These are phyloP conservation scores for Acanthopagrus latus DNA, from an alignment of 2,797 vertebrate species.

Conservation along the genomic window DNA sequence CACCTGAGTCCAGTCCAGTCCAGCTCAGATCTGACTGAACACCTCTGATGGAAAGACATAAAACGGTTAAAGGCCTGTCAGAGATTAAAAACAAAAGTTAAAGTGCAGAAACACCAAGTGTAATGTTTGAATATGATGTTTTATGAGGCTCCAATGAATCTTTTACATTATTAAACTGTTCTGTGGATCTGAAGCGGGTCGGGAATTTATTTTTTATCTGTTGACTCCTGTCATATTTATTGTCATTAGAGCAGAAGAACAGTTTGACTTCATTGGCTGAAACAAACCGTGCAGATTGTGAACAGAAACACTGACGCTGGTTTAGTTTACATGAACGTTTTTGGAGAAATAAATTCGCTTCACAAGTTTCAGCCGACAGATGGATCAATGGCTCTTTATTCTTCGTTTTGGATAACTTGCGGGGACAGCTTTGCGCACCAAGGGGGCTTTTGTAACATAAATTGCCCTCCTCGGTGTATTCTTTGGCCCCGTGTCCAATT, in stretches of 20 bases:
- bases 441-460: slow-evolving; percentile 35
- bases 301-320: background rate
- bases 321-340: background rate
- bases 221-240: background rate
- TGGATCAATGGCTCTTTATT: slow-evolving; percentile 32
- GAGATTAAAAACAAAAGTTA: no score
- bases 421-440: slow-evolving; percentile 1
- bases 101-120: background rate
- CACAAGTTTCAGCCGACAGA: slow-evolving; percentile 2
- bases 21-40: slow-evolving; percentile 4
- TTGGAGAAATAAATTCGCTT: background rate
- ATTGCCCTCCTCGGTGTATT: slow-evolving; percentile 42
- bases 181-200: background rate
- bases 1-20: slow-evolving; percentile 40
- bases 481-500: slow-evolving; percentile 72
- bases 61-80: background rate
- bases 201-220: background rate
- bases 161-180: background rate
- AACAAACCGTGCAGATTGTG: background rate
- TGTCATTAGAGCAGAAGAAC: background rate
- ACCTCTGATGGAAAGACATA: background rate
- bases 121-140: background rate
- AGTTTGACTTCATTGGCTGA: background rate
- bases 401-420: background rate
- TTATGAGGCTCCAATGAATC: background rate